Conservation (phyloP, 2,888 invertebrate genomes). For the Eupeodes latifasciatus region DNA sequence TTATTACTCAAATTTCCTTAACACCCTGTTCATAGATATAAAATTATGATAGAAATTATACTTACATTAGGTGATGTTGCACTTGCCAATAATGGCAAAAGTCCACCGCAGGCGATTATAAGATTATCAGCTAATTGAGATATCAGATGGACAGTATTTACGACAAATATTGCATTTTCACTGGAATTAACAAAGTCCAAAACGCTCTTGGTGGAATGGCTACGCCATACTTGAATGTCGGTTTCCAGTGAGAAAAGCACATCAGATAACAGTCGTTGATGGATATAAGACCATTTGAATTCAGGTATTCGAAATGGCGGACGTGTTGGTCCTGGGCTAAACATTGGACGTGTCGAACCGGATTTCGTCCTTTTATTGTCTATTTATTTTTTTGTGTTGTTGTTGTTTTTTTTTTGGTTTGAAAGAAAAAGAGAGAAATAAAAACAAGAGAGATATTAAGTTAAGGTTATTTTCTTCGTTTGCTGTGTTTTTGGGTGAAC, state of each 20-base stretch:
- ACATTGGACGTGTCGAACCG: slow-evolving; percentile 92
- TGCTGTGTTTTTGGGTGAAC: slow-evolving; percentile 24
- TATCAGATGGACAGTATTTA: slow-evolving; percentile 99
- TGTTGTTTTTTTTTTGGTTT: neutral
- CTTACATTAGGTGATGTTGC: slow-evolving; percentile 99
- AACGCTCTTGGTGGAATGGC: slow-evolving; percentile 98
- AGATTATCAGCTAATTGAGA: slow-evolving; percentile 99
- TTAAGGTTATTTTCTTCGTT: slow-evolving; percentile 11
- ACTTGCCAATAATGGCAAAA: slow-evolving; percentile 97
- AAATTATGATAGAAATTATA: slow-evolving; percentile 73
- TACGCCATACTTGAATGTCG: slow-evolving; percentile 96
- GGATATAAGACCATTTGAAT: slow-evolving; percentile 99
- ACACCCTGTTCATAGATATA: slow-evolving; percentile 2
- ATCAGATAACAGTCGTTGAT: slow-evolving; percentile 97
- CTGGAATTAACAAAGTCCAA: slow-evolving; percentile 99
- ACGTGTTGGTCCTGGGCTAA: slow-evolving; percentile 95
- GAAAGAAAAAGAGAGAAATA: slow-evolving; percentile 18
- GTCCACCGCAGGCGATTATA: slow-evolving; percentile 98
- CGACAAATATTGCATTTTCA: slow-evolving; percentile 99
- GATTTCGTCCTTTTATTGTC: slow-evolving; percentile 85
- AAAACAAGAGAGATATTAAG: slow-evolving; percentile 40
- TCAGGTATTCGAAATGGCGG: slow-evolving; percentile 99
- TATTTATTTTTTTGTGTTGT: neutral
- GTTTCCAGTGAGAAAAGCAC: slow-evolving; percentile 98
- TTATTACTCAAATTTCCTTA: neutral